These are phyloP conservation scores for Plagiodera versicolora DNA, from an alignment of 2,888 invertebrate genomes.

Conservation along the genomic window DNA sequence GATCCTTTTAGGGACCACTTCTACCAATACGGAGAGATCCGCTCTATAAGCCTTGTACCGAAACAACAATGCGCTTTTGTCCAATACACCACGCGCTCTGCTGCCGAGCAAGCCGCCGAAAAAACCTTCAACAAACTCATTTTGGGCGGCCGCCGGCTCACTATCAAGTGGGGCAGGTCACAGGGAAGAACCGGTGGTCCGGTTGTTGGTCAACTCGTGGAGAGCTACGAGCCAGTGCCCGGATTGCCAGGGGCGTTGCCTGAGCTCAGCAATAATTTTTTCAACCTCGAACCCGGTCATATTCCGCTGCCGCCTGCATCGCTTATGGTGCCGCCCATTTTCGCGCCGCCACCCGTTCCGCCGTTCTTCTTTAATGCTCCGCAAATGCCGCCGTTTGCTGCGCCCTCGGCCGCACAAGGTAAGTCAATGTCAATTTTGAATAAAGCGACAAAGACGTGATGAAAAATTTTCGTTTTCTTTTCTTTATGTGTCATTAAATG, in stretches of 20 bases:
- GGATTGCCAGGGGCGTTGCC: constrained; percentile 74
- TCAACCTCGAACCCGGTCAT: constrained; percentile 62
- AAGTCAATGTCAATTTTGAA: too few species aligned
- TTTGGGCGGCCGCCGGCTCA: constrained; percentile 79
- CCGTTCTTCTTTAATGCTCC: constrained; percentile 57
- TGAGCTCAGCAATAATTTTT: constrained; percentile 68
- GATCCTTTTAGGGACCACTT: constrained; percentile 88
- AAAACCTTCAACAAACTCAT: constrained; percentile 93
- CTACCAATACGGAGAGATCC: constrained; percentile 98
- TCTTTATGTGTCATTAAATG: too few species aligned
- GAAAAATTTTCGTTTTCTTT: too few species aligned
- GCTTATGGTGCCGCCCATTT: constrained; percentile 61
- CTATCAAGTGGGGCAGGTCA: constrained; percentile 98
- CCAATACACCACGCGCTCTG: constrained; percentile 87
- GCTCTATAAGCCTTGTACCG: constrained; percentile 87
- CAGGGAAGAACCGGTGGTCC: constrained; percentile 70
- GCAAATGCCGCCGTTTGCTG: constrained; percentile 44
- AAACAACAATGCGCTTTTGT: constrained; percentile 97
- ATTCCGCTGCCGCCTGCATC: constrained; percentile 56
- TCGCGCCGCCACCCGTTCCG: constrained; percentile 62
- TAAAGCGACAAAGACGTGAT: too few species aligned
- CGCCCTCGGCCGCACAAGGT: constrained; percentile 59
- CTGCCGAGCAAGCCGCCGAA: constrained; percentile 93
- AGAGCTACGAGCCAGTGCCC: constrained; percentile 73
- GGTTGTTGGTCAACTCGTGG: constrained; percentile 56